Percentiles rank a stretch among this genome's conserved stretches.
Evolutionary conservation across 2,113 vertebrate genomes (phyloP).

Genomic region (Chloropsis cyanopogon): DNA sequence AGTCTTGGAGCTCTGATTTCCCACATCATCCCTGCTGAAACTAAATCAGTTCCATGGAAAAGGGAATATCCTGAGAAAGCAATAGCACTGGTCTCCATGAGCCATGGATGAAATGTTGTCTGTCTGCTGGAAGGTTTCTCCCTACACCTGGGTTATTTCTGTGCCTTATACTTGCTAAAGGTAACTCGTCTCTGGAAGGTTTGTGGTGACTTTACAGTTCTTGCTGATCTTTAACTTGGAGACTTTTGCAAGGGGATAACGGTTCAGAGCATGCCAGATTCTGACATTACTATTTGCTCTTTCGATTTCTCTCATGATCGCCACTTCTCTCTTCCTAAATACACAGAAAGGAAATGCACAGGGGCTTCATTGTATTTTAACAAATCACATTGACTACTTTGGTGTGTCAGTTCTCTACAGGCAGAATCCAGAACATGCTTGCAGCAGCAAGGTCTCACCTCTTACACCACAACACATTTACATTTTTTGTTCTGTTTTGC

Average conservation of each 20-base stretch:
- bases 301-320: not conserved
- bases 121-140: not conserved
- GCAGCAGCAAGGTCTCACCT: not conserved
- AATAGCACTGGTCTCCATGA: not conserved
- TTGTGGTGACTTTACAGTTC: not conserved
- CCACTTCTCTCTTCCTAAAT: not conserved
- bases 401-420: not conserved
- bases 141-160: not conserved
- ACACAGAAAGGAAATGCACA: not conserved
- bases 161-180: slow-evolving; percentile 47
- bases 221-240: not conserved
- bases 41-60: not conserved
- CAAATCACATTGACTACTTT: accelerated
- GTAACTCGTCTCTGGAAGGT: not conserved
- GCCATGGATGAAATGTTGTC: not conserved
- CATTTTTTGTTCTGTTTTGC: not conserved
- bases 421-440: not conserved
- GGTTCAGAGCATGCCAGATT: not conserved
- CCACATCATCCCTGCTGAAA: not conserved
- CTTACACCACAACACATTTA: not conserved
- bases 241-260: not conserved
- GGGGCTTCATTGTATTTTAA: not conserved
- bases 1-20: not conserved
- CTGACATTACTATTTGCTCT: not conserved
- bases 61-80: not conserved